Evolutionary conservation across 2,113 vertebrate genomes (phyloP).

Genomic region (Dipodomys merriami): DNA sequence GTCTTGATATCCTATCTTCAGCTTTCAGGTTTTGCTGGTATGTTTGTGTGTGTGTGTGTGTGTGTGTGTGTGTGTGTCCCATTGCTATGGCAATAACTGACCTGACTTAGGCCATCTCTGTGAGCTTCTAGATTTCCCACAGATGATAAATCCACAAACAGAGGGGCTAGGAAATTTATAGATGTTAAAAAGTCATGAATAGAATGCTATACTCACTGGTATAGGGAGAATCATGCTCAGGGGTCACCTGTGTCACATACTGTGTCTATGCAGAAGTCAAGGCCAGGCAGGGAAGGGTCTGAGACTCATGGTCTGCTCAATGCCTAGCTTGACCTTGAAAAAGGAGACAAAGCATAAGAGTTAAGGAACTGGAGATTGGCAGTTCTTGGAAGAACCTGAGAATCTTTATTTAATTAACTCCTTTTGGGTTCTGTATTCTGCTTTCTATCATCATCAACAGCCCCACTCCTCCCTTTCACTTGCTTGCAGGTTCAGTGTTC

Average conservation of each 20-base stretch:
- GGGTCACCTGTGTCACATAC: neutral
- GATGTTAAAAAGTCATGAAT: neutral
- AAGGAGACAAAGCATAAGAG: neutral
- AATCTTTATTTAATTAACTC: neutral
- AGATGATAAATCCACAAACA: neutral
- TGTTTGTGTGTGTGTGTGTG: neutral
- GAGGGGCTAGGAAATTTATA: neutral
- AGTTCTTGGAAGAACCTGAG: neutral
- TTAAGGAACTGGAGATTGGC: neutral
- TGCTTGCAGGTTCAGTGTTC: neutral
- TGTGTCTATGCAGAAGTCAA: neutral
- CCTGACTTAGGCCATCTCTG: neutral
- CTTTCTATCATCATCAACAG: neutral
- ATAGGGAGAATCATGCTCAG: neutral
- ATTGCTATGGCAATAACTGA: neutral
- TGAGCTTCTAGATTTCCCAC: neutral
- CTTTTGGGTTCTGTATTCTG: neutral
- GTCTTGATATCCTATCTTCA: neutral
- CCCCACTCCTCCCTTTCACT: neutral
- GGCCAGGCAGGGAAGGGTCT: neutral
- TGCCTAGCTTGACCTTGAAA: neutral
- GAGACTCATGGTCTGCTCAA: neutral
- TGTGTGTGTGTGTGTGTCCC: fast-evolving
- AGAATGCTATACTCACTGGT: neutral
- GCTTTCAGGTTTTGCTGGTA: neutral